Evolutionary conservation across 1,140 invertebrate species (phyloP).

Genomic region (Ctenoplectra terminalis): DNA sequence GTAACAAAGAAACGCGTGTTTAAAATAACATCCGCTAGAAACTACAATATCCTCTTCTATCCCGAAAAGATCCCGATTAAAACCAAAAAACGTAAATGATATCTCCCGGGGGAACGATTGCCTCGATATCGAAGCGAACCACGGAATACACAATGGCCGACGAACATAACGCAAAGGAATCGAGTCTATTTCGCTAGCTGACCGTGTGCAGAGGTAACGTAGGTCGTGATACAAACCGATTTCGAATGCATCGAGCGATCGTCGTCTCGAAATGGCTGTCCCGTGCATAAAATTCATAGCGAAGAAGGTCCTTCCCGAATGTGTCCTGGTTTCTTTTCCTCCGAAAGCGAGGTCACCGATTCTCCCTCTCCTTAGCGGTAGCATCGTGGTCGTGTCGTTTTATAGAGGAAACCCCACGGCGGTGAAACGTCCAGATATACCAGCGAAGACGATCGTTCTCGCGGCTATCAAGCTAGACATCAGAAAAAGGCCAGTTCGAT

Average conservation of each 20-base stretch:
- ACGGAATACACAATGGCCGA: not conserved
- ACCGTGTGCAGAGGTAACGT: not conserved
- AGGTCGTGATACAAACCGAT: constrained; percentile 20
- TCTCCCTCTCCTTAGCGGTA: constrained; percentile 16
- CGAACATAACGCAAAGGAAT: constrained; percentile 2
- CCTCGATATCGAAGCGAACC: not conserved
- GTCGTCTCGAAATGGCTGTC: not conserved
- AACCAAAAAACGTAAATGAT: not conserved
- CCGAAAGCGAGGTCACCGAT: not conserved
- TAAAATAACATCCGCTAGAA: not conserved
- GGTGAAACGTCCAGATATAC: constrained; percentile 58
- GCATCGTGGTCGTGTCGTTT: constrained; percentile 36
- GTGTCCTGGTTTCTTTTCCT: constrained; percentile 43
- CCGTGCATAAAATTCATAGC: constrained; percentile 48
- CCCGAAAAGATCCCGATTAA: not conserved
- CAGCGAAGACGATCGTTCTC: constrained; percentile 71
- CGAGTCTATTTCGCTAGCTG: constrained; percentile 17
- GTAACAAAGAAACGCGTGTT: too few species aligned
- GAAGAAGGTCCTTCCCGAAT: constrained; percentile 2
- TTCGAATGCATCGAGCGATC: not conserved
- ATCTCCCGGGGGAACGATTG: not conserved
- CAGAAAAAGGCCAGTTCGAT: constrained; percentile 78
- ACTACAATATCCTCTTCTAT: not conserved
- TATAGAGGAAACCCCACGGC: constrained; percentile 51
- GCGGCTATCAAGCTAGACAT: constrained; percentile 79